These are phyloP conservation scores for Piprites chloris DNA, from an alignment of 2,113 vertebrate genomes.

Conservation along the genomic window DNA sequence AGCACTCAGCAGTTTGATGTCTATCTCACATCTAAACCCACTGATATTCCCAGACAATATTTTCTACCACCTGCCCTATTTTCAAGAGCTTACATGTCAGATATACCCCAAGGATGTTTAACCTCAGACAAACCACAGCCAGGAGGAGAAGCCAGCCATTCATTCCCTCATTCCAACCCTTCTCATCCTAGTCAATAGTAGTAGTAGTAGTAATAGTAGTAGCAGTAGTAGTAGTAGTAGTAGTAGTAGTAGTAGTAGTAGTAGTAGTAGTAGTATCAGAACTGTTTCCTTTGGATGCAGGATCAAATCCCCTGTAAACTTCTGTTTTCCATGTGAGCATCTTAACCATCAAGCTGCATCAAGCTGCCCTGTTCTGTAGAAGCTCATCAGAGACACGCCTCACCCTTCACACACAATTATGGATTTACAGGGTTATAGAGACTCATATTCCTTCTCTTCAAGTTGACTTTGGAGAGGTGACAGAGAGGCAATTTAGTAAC, in stretches of 20 bases:
- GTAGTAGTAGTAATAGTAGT: not conserved
- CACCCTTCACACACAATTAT: fast-evolving
- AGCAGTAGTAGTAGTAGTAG: not conserved
- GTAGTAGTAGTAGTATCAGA: not conserved
- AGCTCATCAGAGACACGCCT: not conserved
- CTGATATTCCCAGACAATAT: not conserved
- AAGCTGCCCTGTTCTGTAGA: not conserved
- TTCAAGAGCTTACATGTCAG: not conserved
- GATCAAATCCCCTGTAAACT: not conserved
- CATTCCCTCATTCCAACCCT: not conserved
- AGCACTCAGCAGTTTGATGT: not conserved
- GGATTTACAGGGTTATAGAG: not conserved
- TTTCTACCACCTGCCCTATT: not conserved
- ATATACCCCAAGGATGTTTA: fast-evolving
- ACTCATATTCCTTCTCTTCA: not conserved
- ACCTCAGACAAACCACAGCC: not conserved
- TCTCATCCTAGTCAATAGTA: not conserved
- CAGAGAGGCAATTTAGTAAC: not conserved
- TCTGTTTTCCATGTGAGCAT: not conserved
- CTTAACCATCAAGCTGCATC: not conserved
- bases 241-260: too few relatives aligned
- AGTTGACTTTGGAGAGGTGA: not conserved
- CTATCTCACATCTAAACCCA: not conserved
- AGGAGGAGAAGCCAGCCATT: not conserved
- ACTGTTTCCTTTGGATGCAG: not conserved